phyloP scores from a whole-genome alignment of 2,888 invertebrate genomes.

The Acanthosepion pharaonis region DNA sequence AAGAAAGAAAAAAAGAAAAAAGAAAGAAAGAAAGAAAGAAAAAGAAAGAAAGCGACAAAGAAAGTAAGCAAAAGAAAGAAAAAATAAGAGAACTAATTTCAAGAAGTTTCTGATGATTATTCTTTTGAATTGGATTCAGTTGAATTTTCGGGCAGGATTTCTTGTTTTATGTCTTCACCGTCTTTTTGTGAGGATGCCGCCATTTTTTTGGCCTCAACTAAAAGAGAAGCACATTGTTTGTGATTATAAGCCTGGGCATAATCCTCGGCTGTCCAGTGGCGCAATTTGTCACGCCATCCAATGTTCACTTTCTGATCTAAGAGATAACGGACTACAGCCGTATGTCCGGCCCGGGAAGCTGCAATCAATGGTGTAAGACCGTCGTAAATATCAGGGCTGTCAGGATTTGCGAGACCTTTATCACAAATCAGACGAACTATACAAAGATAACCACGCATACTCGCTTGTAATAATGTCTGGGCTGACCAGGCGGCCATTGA shows the following conservation, averaged over 20 bases:
- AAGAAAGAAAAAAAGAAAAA: too few relatives aligned
- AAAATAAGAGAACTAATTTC: too few relatives aligned
- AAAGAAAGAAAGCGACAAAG: too few relatives aligned
- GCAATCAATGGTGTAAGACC: slow-evolving; percentile 17
- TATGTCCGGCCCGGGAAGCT: neutral
- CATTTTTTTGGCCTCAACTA: neutral
- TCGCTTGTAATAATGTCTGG: slow-evolving; percentile 36
- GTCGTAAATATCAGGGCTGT: neutral
- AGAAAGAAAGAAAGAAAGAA: too few relatives aligned
- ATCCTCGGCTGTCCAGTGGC: slow-evolving; percentile 20
- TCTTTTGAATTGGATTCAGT: neutral
- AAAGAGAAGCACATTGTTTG: neutral
- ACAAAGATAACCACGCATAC: neutral
- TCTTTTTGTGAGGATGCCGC: neutral
- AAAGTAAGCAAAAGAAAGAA: too few relatives aligned
- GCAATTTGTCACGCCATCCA: neutral
- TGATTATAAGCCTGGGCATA: slow-evolving; percentile 13
- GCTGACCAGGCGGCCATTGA: neutral
- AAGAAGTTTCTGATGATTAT: neutral
- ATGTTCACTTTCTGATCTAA: neutral
- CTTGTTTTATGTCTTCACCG: too few relatives aligned
- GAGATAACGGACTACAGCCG: neutral
- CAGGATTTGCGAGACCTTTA: neutral
- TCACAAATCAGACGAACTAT: neutral
- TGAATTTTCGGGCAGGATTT: neutral